phyloP scores from a whole-genome alignment of 2,888 invertebrate genomes.

The Caenorhabditis doughertyi region DNA sequence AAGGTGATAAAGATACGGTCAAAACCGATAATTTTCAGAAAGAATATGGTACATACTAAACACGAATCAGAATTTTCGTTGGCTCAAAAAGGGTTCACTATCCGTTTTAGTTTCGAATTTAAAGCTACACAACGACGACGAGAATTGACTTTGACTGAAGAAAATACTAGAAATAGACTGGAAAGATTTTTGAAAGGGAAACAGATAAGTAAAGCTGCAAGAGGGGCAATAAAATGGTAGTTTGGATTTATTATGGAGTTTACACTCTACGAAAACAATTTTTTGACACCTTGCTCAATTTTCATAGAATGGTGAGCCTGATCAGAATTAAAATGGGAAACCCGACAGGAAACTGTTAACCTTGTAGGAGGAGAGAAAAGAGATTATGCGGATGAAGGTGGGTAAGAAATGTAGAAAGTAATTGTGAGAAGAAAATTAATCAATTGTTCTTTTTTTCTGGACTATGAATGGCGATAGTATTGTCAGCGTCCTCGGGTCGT shows the following conservation, averaged over 20 bases:
- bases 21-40: slow-evolving; percentile 11
- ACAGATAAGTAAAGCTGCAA: slow-evolving; percentile 26
- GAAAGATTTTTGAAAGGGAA: neutral
- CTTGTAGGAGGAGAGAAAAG: slow-evolving; percentile 14
- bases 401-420: slow-evolving; percentile 19
- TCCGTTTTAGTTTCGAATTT: slow-evolving; percentile 1
- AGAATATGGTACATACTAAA: slow-evolving; percentile 19
- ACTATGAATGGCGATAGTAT: slow-evolving; percentile 3
- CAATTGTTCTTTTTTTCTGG: slow-evolving; percentile 13
- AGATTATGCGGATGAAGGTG: slow-evolving; percentile 20
- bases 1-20: neutral
- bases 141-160: slow-evolving; percentile 20
- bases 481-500: slow-evolving; percentile 12
- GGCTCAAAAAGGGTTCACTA: neutral
- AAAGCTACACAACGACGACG: slow-evolving; percentile 22
- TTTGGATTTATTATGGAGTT: slow-evolving; percentile 31
- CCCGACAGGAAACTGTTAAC: slow-evolving; percentile 23
- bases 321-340: neutral
- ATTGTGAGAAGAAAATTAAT: neutral
- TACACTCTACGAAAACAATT: too few species aligned
- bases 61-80: neutral
- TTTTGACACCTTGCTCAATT: too few species aligned
- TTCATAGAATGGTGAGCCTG: too few species aligned
- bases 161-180: slow-evolving; percentile 10
- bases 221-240: slow-evolving; percentile 19